A percentile compares a stretch with the other conserved stretches of the same genome.
Conservation (phyloP, 2,113 vertebrate genomes). For the Leucoraja erinaceus region DNA sequence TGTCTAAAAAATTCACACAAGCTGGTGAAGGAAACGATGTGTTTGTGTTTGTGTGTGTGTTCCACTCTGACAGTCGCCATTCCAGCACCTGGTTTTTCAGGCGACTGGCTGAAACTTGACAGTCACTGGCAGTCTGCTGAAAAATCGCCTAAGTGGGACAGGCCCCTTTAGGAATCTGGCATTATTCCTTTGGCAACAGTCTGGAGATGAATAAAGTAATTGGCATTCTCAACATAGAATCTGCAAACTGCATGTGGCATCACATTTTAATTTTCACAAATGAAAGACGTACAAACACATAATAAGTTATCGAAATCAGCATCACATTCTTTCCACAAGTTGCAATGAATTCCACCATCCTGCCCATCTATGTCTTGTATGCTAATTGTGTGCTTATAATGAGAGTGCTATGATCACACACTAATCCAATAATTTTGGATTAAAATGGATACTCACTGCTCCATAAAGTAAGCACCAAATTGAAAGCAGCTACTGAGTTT, state of each 20-base stretch:
- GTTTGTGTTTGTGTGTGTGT: too few relatives aligned
- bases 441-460: background rate
- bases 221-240: background rate
- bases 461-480: background rate
- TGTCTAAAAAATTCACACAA: too few relatives aligned
- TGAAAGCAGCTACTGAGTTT: background rate
- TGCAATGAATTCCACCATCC: background rate
- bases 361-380: background rate
- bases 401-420: background rate
- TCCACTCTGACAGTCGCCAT: too few relatives aligned
- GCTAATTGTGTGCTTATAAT: background rate
- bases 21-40: too few relatives aligned
- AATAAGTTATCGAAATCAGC: background rate
- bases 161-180: background rate
- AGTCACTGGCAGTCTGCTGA: too few relatives aligned
- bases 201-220: background rate
- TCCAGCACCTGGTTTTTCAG: too few relatives aligned
- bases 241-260: background rate
- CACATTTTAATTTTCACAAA: constrained; percentile 5
- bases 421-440: background rate
- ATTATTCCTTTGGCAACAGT: background rate
- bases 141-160: too few relatives aligned
- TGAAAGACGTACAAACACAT: background rate
- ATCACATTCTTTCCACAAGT: background rate
- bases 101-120: too few relatives aligned